Conservation (phyloP, 2,888 invertebrate species). For the Neocrepidodera transversa region DNA sequence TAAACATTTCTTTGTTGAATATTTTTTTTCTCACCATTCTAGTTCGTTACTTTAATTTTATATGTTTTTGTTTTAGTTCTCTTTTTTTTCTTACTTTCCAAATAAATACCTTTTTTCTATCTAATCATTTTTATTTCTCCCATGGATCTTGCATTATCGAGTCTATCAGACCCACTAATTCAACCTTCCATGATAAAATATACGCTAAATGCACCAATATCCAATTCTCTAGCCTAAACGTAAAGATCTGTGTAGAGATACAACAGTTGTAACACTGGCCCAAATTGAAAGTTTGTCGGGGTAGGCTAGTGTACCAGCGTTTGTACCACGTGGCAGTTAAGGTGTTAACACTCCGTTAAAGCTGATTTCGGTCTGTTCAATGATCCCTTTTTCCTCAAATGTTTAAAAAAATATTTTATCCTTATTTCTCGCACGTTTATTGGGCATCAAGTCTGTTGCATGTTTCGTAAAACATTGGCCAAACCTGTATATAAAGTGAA, state of each 20-base stretch:
- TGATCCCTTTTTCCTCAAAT: too few species aligned
- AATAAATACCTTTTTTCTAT: background rate
- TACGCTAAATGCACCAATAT: too few species aligned
- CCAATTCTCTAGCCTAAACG: too few species aligned
- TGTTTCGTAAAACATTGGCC: too few species aligned
- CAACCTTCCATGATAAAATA: too few species aligned
- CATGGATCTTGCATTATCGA: background rate
- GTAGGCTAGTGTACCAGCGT: background rate
- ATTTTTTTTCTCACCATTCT: background rate
- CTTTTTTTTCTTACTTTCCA: background rate
- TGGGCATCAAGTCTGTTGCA: too few species aligned
- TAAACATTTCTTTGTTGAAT: conserved; percentile 2
- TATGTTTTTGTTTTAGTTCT: background rate
- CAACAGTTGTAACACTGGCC: conserved; percentile 45
- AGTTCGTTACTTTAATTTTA: background rate
- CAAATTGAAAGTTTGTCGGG: background rate
- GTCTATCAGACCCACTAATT: background rate
- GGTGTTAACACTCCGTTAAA: too few species aligned
- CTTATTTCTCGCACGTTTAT: too few species aligned
- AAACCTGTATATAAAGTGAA: too few species aligned
- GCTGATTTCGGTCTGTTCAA: too few species aligned
- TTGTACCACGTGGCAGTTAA: background rate
- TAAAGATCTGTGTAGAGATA: too few species aligned
- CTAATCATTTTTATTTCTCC: background rate
- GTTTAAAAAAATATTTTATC: too few species aligned